These are phyloP conservation scores for Melanerpes formicivorus DNA, from an alignment of 2,113 vertebrate species.

Conservation along the genomic window DNA sequence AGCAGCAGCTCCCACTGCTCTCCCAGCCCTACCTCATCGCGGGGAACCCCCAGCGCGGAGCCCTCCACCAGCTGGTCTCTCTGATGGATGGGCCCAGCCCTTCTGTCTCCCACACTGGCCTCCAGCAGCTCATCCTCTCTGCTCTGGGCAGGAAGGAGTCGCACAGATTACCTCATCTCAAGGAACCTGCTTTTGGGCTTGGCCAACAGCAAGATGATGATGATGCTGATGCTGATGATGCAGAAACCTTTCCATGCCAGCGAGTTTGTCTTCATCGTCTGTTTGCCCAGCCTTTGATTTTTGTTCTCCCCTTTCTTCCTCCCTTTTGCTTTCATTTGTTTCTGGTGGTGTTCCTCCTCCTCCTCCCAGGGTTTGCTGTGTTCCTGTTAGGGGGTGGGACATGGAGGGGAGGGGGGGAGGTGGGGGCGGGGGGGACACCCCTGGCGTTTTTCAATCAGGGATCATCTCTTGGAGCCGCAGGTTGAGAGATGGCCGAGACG, in stretches of 20 bases:
- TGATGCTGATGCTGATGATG: neutral
- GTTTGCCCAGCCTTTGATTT: slow-evolving; percentile 50
- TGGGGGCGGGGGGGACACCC: neutral
- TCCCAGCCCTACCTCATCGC: slow-evolving; percentile 81
- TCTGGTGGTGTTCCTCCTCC: neutral
- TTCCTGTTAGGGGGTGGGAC: slow-evolving; percentile 38
- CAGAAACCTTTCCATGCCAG: slow-evolving; percentile 20
- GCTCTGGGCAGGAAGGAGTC: slow-evolving; percentile 3
- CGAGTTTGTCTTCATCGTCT: slow-evolving; percentile 29
- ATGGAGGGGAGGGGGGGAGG: neutral
- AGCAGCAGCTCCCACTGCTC: slow-evolving; percentile 80
- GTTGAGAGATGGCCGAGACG: neutral
- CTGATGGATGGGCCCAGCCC: slow-evolving; percentile 55
- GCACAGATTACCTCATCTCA: slow-evolving; percentile 77
- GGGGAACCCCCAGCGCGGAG: slow-evolving; percentile 80
- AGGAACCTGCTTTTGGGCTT: slow-evolving; percentile 55
- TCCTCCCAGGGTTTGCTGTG: slow-evolving; percentile 70
- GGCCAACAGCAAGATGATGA: slow-evolving; percentile 39
- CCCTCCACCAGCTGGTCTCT: slow-evolving; percentile 86
- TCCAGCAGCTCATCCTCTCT: neutral
- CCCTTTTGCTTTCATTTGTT: neutral
- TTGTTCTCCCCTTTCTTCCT: slow-evolving; percentile 1
- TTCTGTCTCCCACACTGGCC: slow-evolving; percentile 33
- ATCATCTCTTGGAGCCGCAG: slow-evolving; percentile 45
- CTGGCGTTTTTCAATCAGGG: slow-evolving; percentile 80